These are phyloP conservation scores for Corydoras maculifer DNA, from an alignment of 2,113 vertebrate species.

Conservation along the genomic window DNA sequence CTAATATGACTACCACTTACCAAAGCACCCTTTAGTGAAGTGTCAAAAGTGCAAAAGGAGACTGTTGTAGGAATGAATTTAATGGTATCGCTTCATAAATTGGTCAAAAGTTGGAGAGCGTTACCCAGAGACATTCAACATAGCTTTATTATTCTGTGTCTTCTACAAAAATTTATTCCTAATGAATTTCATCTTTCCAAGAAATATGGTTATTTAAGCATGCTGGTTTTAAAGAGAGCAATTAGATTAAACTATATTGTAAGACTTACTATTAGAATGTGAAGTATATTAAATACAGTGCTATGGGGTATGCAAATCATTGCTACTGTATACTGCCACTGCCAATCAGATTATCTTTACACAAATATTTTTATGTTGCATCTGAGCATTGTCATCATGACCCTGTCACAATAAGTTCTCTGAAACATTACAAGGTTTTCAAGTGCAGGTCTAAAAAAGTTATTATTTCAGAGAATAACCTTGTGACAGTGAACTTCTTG, in stretches of 20 bases:
- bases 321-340: background rate
- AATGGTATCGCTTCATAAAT: background rate
- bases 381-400: too few relatives aligned
- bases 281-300: background rate
- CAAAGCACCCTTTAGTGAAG: background rate
- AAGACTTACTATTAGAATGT: background rate
- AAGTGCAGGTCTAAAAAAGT: too few relatives aligned
- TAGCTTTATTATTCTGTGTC: background rate
- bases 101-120: background rate
- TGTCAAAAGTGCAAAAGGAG: background rate
- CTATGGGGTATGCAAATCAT: background rate
- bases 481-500: too few relatives aligned
- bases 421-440: too few relatives aligned
- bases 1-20: slow-evolving; percentile 6
- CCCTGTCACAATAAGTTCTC: too few relatives aligned
- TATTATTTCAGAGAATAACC: too few relatives aligned
- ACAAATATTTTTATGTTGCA: too few relatives aligned
- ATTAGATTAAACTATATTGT: background rate
- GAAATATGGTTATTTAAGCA: background rate
- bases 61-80: slow-evolving; percentile 1
- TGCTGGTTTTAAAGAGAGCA: background rate
- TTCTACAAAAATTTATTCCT: background rate
- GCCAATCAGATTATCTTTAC: background rate
- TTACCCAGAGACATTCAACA: background rate
- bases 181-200: slow-evolving; percentile 4